phyloP scores from a whole-genome alignment of 2,113 vertebrate genomes.

The Cygnus buccinator region DNA sequence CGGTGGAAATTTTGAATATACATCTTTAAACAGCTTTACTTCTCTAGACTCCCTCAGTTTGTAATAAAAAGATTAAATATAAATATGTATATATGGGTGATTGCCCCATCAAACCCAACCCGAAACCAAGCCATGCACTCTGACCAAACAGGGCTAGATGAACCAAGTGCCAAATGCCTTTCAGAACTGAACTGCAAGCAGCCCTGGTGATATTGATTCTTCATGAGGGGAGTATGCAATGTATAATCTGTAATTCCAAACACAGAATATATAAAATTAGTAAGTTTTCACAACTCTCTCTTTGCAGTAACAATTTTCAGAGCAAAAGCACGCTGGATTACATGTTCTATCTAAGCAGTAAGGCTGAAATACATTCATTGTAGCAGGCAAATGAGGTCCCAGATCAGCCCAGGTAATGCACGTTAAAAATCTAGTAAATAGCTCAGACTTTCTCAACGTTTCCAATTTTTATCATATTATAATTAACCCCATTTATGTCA shows the following conservation, averaged over 20 bases:
- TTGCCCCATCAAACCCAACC: background rate
- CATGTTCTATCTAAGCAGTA: accelerated
- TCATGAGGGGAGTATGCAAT: background rate
- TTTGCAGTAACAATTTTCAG: background rate
- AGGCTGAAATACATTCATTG: background rate
- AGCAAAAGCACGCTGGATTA: background rate
- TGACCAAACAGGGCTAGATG: background rate
- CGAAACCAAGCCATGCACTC: background rate
- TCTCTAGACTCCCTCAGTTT: background rate
- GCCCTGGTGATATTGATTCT: background rate
- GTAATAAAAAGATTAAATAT: background rate
- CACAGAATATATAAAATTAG: background rate
- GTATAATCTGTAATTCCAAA: background rate
- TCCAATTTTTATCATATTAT: background rate
- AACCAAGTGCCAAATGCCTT: background rate
- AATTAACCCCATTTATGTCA: constrained; percentile 11
- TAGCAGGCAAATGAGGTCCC: background rate
- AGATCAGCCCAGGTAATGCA: background rate
- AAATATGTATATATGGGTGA: background rate
- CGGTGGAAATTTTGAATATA: background rate
- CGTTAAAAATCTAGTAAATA: background rate
- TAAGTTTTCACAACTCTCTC: background rate
- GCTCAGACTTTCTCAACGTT: background rate
- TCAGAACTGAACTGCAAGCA: background rate
- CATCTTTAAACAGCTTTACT: background rate